phyloP scores from a whole-genome alignment of 2,797 vertebrate species.

The Myotis daubentonii region DNA sequence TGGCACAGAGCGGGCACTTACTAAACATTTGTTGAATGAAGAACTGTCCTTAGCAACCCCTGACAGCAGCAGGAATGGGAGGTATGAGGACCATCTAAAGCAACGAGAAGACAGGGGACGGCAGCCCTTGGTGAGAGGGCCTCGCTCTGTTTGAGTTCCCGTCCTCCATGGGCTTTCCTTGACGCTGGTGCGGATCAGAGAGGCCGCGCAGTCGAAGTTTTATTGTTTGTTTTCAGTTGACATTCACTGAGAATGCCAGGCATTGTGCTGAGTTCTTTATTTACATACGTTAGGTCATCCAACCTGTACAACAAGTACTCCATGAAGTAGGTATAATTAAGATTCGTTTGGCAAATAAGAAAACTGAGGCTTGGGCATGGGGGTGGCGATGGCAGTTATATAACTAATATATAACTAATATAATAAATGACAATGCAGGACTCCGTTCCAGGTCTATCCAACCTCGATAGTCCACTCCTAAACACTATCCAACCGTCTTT shows the following conservation, averaged over 20 bases:
- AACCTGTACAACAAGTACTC: not conserved
- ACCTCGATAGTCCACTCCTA: not conserved
- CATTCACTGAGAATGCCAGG: not conserved
- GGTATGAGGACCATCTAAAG: not conserved
- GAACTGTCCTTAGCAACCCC: not conserved
- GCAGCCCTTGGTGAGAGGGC: not conserved
- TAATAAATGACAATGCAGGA: not conserved
- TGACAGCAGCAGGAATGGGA: not conserved
- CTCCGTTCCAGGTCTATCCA: not conserved
- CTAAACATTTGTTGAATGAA: not conserved
- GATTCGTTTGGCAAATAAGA: not conserved
- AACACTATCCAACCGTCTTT: not conserved
- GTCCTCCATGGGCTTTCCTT: not conserved
- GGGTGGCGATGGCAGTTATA: not conserved
- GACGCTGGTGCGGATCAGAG: not conserved
- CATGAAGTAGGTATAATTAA: not conserved
- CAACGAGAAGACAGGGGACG: not conserved
- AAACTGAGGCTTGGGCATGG: not conserved
- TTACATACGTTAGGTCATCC: not conserved
- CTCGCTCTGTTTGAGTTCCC: too few relatives aligned
- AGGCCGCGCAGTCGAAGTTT: not conserved
- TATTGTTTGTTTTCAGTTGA: not conserved
- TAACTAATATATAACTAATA: not conserved
- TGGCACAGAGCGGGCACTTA: not conserved
- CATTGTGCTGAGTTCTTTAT: not conserved